Conservation (phyloP, 1,140 invertebrate genomes). For the Goniozus legneri region DNA sequence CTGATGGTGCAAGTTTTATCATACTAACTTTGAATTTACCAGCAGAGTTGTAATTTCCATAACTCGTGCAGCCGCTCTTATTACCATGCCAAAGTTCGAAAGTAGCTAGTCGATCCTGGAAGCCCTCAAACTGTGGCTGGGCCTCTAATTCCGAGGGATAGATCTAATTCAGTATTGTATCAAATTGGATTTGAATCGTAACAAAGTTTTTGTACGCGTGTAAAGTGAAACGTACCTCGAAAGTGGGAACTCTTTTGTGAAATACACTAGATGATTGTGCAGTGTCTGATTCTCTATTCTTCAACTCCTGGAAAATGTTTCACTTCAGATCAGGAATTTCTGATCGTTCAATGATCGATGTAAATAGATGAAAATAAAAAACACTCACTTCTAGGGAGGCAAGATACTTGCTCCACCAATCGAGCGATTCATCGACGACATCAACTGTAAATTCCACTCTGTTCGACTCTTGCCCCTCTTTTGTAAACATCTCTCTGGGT, state of each 20-base stretch:
- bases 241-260: conserved; percentile 31
- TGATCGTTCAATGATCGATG: not conserved
- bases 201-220: no score
- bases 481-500: not conserved
- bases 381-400: conserved; percentile 57
- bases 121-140: conserved; percentile 71
- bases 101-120: conserved; percentile 73
- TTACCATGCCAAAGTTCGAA: conserved; percentile 75
- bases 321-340: conserved; percentile 4
- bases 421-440: conserved; percentile 51
- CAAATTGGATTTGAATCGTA: conserved; percentile 14
- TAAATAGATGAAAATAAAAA: no score
- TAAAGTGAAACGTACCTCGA: conserved; percentile 36
- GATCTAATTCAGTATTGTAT: conserved; percentile 55
- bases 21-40: conserved; percentile 63
- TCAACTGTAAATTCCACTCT: not conserved
- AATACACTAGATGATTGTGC: conserved; percentile 4
- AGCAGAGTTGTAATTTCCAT: conserved; percentile 64
- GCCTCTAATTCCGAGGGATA: conserved; percentile 73
- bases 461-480: not conserved
- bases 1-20: not conserved
- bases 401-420: conserved; percentile 82
- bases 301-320: conserved; percentile 34
- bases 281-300: conserved; percentile 24
- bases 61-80: conserved; percentile 59